Evolutionary conservation across 2,113 vertebrate genomes (phyloP).

Genomic region (Nesoenas mayeri): DNA sequence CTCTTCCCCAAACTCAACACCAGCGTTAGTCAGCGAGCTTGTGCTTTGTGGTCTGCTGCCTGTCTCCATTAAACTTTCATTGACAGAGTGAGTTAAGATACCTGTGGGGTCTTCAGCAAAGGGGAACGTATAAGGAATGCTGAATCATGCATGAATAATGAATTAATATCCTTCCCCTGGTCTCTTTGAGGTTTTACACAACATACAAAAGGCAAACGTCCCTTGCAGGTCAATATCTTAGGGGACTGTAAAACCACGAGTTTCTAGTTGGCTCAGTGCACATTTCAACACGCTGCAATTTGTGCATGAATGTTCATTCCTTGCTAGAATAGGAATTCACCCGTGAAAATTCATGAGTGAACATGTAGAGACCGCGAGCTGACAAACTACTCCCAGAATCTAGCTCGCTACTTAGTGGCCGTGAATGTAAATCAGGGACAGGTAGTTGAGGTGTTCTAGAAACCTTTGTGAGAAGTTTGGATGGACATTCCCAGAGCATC

Average conservation of each 20-base stretch:
- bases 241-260: background rate
- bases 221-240: background rate
- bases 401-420: background rate
- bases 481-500: background rate
- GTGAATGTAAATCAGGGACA: background rate
- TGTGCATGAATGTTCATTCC: background rate
- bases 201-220: background rate
- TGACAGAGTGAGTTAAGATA: background rate
- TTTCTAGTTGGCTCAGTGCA: background rate
- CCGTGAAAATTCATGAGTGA: background rate
- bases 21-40: accelerated
- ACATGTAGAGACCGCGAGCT: background rate
- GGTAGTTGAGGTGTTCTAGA: background rate
- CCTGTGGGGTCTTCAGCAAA: background rate
- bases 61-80: background rate
- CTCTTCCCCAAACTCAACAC: background rate
- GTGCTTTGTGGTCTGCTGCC: background rate
- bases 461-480: background rate
- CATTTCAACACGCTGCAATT: background rate
- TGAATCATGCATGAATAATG: background rate
- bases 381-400: background rate
- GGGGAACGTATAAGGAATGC: background rate
- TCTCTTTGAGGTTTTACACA: background rate
- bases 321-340: background rate
- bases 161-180: background rate